phyloP scores from a whole-genome alignment of 35 echinoderm and acorn worm species.

The Strongylocentrotus purpuratus region DNA sequence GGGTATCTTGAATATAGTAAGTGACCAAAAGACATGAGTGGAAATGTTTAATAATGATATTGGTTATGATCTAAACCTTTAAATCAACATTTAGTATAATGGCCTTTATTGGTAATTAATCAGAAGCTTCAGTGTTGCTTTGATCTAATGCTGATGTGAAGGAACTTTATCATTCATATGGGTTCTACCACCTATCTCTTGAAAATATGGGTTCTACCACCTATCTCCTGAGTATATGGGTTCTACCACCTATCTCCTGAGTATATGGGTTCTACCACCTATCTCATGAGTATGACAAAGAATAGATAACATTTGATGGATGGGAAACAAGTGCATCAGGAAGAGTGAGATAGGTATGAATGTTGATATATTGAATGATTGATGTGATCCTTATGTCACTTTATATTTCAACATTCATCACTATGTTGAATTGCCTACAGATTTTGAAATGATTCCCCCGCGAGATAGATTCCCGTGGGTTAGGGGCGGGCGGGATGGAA shows the following conservation, averaged over 20 bases:
- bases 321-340: not conserved
- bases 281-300: not conserved
- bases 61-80: no score
- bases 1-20: not conserved
- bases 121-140: not conserved
- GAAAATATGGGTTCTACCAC: not conserved
- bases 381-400: not conserved
- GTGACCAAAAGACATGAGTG: no score
- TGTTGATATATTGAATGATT: not conserved
- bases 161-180: not conserved
- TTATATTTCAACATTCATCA: not conserved
- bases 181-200: no score
- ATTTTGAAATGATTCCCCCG: not conserved
- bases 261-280: not conserved
- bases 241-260: not conserved
- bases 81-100: no score
- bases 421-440: not conserved
- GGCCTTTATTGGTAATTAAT: not conserved
- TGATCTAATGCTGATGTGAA: not conserved
- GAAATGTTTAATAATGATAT: no score
- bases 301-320: not conserved
- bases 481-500: not conserved
- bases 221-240: not conserved
- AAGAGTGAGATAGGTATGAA: not conserved
- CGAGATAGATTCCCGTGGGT: not conserved